Percentiles rank a stretch among this genome's conserved stretches.
phyloP scores from a whole-genome alignment of 2,888 invertebrate genomes.

The Anthophora plumipes region DNA sequence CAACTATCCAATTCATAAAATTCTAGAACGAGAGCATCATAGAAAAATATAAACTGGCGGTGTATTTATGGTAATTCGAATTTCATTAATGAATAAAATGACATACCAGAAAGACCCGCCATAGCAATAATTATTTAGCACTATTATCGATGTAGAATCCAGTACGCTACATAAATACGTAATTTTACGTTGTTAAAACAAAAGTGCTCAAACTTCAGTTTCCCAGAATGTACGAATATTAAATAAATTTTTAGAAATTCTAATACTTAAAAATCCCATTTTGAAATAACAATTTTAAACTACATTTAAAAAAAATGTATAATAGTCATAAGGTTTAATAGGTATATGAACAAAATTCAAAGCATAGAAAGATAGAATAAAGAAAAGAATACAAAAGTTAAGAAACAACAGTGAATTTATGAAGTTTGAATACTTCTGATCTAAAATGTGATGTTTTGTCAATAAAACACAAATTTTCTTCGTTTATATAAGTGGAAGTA shows the following conservation, averaged over 20 bases:
- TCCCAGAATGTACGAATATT: background rate
- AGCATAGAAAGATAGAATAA: background rate
- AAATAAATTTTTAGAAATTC: background rate
- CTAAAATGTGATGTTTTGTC: constrained; percentile 34
- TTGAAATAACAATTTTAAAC: background rate
- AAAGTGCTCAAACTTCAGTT: constrained; percentile 42
- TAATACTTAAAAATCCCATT: constrained; percentile 4
- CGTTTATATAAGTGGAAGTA: constrained; percentile 38
- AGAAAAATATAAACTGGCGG: constrained; percentile 66
- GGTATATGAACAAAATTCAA: background rate
- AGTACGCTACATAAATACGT: constrained; percentile 46
- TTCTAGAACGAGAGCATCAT: constrained; percentile 53
- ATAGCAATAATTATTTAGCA: constrained; percentile 61
- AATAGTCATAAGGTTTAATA: background rate
- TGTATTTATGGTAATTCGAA: constrained; percentile 57
- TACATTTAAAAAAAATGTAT: background rate
- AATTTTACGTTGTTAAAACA: constrained; percentile 33
- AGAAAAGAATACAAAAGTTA: background rate
- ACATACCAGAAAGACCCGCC: constrained; percentile 55
- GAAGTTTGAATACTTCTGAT: constrained; percentile 48
- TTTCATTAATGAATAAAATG: constrained; percentile 54
- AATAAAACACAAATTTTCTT: constrained; percentile 36
- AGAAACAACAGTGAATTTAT: background rate
- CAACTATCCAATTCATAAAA: constrained; percentile 64
- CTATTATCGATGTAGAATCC: constrained; percentile 59